Conservation (phyloP, 2,888 invertebrate genomes). For the Chironomus riparius region DNA sequence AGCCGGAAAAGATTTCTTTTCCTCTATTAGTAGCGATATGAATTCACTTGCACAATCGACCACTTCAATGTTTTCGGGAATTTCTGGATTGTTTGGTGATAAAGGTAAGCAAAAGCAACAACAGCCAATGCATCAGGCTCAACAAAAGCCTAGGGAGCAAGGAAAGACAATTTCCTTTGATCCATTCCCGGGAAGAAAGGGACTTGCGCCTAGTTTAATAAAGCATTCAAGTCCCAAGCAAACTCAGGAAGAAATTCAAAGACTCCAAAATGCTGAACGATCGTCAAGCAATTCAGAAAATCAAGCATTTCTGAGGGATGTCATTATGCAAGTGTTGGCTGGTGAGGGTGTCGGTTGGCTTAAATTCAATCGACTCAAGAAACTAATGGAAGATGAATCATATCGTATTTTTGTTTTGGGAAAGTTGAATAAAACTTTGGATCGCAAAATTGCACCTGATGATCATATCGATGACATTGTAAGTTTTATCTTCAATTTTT, state of each 20-base stretch:
- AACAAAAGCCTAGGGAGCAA: conserved; percentile 42
- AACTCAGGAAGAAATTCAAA: conserved; percentile 57
- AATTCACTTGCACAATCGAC: conserved; percentile 90
- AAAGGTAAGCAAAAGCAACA: conserved; percentile 46
- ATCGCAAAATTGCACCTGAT: conserved; percentile 85
- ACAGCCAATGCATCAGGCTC: conserved; percentile 34
- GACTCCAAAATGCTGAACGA: conserved; percentile 58
- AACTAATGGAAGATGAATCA: conserved; percentile 98
- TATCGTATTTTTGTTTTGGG: conserved; percentile 92
- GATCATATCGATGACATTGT: conserved; percentile 98
- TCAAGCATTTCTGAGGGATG: conserved; percentile 88
- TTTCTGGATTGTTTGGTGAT: conserved; percentile 85
- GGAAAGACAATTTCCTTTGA: conserved; percentile 53
- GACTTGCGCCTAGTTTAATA: conserved; percentile 79
- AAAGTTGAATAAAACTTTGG: conserved; percentile 87
- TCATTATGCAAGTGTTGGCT: conserved; percentile 45
- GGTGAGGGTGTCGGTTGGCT: conserved; percentile 77
- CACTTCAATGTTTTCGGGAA: conserved; percentile 86
- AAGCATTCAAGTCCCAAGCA: conserved; percentile 65
- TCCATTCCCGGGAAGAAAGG: conserved; percentile 71
- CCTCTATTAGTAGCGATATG: conserved; percentile 84
- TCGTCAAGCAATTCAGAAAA: conserved; percentile 78
- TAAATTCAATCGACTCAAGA: conserved; percentile 82
- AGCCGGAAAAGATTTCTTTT: conserved; percentile 70
- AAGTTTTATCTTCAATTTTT: conserved; percentile 39